Evolutionary conservation across 2,888 invertebrate species (phyloP).

Genomic region (Amphipoea lucens): DNA sequence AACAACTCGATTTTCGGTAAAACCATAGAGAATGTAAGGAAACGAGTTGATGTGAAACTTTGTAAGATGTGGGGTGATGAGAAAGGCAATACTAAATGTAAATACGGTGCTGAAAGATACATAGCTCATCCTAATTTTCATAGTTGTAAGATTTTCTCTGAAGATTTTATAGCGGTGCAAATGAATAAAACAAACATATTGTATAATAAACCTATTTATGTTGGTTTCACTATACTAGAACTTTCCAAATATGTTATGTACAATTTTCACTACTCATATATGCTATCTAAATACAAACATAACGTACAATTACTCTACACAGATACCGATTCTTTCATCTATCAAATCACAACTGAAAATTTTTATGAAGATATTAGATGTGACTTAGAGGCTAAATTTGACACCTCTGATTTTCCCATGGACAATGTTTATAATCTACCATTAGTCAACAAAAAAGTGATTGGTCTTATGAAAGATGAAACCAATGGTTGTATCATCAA

Average conservation of each 20-base stretch:
- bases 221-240: background rate
- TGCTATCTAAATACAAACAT: too few relatives aligned
- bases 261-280: too few relatives aligned
- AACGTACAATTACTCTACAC: too few relatives aligned
- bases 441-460: too few relatives aligned
- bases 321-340: background rate
- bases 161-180: background rate
- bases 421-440: too few relatives aligned
- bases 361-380: conserved; percentile 9
- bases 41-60: too few relatives aligned
- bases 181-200: conserved; percentile 12
- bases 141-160: conserved; percentile 11
- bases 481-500: too few relatives aligned
- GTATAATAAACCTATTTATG: conserved; percentile 7
- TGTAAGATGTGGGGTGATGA: background rate
- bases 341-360: conserved; percentile 7
- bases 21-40: too few relatives aligned
- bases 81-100: background rate
- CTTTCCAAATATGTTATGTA: too few relatives aligned
- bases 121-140: conserved; percentile 15
- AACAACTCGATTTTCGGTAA: too few relatives aligned
- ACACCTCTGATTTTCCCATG: too few relatives aligned
- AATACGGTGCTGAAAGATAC: conserved; percentile 12
- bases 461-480: too few relatives aligned
- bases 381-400: background rate